A percentile compares a stretch with the other conserved stretches of the same genome.
Conservation (phyloP, 64 coral and sea anemone genomes). For the Actinia tenebrosa region DNA sequence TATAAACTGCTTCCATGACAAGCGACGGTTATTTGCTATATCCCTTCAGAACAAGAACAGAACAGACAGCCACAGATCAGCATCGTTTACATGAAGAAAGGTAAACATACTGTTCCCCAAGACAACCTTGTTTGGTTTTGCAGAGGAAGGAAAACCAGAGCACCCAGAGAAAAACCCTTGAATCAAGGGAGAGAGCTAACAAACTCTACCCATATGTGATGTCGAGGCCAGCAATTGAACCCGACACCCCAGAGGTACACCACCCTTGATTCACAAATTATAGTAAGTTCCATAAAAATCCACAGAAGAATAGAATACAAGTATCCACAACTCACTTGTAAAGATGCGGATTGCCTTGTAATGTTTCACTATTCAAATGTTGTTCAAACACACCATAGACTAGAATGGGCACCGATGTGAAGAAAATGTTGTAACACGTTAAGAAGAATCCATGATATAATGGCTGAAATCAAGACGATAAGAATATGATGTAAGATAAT, state of each 20-base stretch:
- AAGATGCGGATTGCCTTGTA: conserved; percentile 55
- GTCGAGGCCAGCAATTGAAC: too few species aligned
- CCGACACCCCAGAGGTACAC: too few species aligned
- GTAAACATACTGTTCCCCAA: too few species aligned
- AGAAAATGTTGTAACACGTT: conserved; percentile 95
- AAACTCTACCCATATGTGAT: too few species aligned
- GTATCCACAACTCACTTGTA: conserved; percentile 54
- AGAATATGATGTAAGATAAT: background rate
- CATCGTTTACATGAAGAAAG: too few species aligned
- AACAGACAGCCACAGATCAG: background rate
- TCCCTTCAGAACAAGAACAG: conserved; percentile 35
- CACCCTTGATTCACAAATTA: too few species aligned
- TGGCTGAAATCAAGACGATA: conserved; percentile 51
- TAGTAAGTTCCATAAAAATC: too few species aligned
- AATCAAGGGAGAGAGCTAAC: too few species aligned
- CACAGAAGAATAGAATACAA: too few species aligned
- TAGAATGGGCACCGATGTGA: conserved; percentile 90
- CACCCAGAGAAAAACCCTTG: too few species aligned
- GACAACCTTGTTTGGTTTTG: background rate
- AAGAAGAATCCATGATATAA: conserved; percentile 91
- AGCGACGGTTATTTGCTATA: conserved; percentile 58
- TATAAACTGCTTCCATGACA: conserved; percentile 89
- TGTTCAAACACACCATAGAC: conserved; percentile 94
- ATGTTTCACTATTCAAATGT: conserved; percentile 50
- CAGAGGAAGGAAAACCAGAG: background rate